Evolutionary conservation across 1,140 invertebrate species (phyloP), one percentile per base, ranked within the genome.

Genomic region (Listronotus oregonensis): DNA sequence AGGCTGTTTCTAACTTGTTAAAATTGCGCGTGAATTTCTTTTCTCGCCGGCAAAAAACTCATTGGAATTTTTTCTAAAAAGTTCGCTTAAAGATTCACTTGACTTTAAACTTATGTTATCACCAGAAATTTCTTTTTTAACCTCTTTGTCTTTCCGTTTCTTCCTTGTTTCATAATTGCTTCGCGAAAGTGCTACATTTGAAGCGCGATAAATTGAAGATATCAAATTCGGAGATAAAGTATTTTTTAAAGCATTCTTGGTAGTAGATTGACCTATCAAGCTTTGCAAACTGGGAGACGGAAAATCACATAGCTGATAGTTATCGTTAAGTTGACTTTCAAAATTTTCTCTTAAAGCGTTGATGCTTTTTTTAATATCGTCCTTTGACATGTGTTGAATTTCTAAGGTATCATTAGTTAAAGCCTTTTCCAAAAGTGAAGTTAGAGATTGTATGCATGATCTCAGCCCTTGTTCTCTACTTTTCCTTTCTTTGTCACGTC

Each of bases 401-500:
- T 61, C 61, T 7, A 40, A 8, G 27, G 21, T 21, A 0, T 67
- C 64, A 44, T 61, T 65, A 11, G 54, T 67, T 17, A 70, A n/a
- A 18, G 69, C 69, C 32, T 61, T 70, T 52, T 71, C 67, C 6
- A 71, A 55, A 5, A 71, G 56, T 3, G 67, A 64, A 6, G 64
- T 71, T 10, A 71, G 50, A 3, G 70, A 71, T 46, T 71, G 64
- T 3, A 71, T 60, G 14, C 70, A 71, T 6, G 67, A 64, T 54
- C 54, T 39, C 15, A 71, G 37, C 9, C 67, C 67, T 39, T 64
- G 64, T 59, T 71, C 70, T 17, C 61, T 32, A 47, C 43, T 66
- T 57, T 67, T 68, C 4, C 67, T 44, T 46, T 66, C 70, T 42
- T 64, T 66, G 27, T 71, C 66, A 10, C 67, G 52, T 11, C 67